phyloP scores from a whole-genome alignment of 2,888 invertebrate genomes.

The Acrobasis consociella region DNA sequence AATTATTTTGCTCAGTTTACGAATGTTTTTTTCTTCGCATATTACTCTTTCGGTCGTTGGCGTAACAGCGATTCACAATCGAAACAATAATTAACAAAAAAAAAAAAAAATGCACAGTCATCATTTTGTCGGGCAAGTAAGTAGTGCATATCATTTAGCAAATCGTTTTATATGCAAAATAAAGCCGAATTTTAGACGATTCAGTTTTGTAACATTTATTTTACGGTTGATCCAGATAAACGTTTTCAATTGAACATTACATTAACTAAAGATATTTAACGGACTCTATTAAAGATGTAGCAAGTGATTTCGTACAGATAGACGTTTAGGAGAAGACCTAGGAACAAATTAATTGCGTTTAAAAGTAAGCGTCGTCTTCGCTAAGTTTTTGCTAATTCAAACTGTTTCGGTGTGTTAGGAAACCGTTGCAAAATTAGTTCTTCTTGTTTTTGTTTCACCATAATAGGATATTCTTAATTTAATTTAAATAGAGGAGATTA shows the following conservation, averaged over 20 bases:
- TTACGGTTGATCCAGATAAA: constrained; percentile 46
- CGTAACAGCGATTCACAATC: constrained; percentile 62
- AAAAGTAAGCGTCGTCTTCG: not conserved
- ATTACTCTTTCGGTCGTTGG: constrained; percentile 54
- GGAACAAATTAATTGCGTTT: not conserved
- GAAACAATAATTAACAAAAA: constrained; percentile 46
- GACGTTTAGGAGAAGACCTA: not conserved
- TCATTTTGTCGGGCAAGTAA: constrained; percentile 60
- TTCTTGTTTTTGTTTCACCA: not conserved
- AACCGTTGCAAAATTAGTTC: not conserved
- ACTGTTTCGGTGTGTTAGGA: constrained; percentile 24
- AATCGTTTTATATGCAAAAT: constrained; percentile 55
- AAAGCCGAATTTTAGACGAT: constrained; percentile 45
- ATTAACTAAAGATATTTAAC: constrained; percentile 37
- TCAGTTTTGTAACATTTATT: constrained; percentile 50
- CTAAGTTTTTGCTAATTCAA: constrained; percentile 1
- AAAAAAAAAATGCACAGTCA: constrained; percentile 51
- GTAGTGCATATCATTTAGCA: constrained; percentile 62
- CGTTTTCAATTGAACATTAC: constrained; percentile 42
- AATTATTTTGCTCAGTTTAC: constrained; percentile 51
- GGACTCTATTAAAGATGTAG: constrained; percentile 27
- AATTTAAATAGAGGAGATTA: too few species aligned
- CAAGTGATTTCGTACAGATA: constrained; percentile 24
- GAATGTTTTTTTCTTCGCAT: constrained; percentile 54
- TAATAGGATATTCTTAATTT: too few species aligned